Percentiles rank a stretch among this genome's conserved stretches.
phyloP scores from a whole-genome alignment of 2,113 vertebrate genomes.

The Boulengerochromis microlepis region DNA sequence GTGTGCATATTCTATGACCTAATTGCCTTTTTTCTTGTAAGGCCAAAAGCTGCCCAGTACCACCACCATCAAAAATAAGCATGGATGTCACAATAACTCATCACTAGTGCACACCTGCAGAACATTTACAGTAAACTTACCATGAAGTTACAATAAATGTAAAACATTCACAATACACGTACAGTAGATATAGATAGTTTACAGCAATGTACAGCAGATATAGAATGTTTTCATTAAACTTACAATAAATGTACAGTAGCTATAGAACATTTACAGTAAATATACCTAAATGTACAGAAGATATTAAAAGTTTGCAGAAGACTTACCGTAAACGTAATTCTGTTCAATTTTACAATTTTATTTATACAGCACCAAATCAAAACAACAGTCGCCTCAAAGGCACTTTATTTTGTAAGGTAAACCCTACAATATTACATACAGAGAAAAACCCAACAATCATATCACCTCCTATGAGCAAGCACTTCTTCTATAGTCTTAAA shows the following conservation, averaged over 20 bases:
- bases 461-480: neutral
- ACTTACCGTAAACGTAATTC: neutral
- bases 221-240: neutral
- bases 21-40: slow-evolving; percentile 42
- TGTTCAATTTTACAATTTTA: neutral
- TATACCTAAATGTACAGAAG: neutral
- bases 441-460: neutral
- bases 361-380: neutral
- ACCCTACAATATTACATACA: neutral
- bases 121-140: neutral
- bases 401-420: neutral
- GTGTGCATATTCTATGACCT: slow-evolving; percentile 61
- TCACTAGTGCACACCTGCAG: neutral
- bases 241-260: neutral
- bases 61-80: neutral
- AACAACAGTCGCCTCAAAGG: neutral
- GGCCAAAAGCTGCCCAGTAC: neutral
- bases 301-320: neutral
- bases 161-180: neutral
- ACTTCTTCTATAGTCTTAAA: neutral
- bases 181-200: neutral
- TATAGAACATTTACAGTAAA: neutral
- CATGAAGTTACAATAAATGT: neutral
- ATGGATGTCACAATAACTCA: neutral
- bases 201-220: neutral